A percentile compares a stretch with the other conserved stretches of the same genome.
These are phyloP conservation scores for Pristionchus exspectatus DNA, from an alignment of 2,888 invertebrate species.

Conservation along the genomic window DNA sequence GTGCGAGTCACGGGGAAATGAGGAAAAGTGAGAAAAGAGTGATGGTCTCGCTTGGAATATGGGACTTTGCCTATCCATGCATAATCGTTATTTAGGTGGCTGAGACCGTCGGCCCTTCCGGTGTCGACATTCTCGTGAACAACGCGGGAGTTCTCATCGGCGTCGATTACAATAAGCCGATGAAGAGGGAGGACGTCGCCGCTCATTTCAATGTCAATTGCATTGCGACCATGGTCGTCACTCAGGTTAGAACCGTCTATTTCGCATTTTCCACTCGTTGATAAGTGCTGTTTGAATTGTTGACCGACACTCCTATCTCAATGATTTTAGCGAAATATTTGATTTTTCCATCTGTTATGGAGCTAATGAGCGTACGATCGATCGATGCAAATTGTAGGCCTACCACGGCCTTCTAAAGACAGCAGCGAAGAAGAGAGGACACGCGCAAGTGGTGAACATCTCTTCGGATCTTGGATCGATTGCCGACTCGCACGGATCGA, in stretches of 20 bases:
- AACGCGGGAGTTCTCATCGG: constrained; percentile 34
- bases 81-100: neutral
- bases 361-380: too few relatives aligned
- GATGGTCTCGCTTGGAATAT: too few relatives aligned
- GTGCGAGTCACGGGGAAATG: too few relatives aligned
- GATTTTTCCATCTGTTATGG: too few relatives aligned
- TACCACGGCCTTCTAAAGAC: neutral
- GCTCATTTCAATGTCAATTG: constrained; percentile 39
- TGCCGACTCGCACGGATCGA: neutral
- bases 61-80: too few relatives aligned
- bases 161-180: neutral
- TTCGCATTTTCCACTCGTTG: too few relatives aligned
- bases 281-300: too few relatives aligned
- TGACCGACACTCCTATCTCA: too few relatives aligned
- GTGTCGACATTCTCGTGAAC: constrained; percentile 37
- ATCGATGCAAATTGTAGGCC: neutral
- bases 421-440: neutral
- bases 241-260: neutral
- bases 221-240: constrained; percentile 12
- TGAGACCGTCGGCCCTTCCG: neutral
- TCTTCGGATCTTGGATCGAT: constrained; percentile 44
- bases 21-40: too few relatives aligned
- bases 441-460: constrained; percentile 40
- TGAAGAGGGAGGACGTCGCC: constrained; percentile 3
- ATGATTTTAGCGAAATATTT: too few relatives aligned